phyloP scores from a whole-genome alignment of 1,140 invertebrate genomes.

The Anadara kagoshimensis region DNA sequence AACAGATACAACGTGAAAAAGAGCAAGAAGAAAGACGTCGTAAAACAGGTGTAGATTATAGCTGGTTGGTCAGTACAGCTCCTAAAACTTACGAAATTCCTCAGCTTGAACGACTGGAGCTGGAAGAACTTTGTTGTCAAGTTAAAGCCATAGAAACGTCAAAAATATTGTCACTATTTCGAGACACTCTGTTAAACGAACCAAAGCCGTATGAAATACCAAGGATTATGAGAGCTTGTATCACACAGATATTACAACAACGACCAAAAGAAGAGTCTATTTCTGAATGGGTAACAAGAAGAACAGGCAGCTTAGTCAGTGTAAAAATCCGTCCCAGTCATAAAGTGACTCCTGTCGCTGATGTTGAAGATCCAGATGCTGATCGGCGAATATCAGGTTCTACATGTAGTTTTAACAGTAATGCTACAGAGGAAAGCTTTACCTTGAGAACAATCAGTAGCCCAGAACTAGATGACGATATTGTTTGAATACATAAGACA shows the following conservation, averaged over 20 bases:
- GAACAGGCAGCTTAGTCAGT: slow-evolving; percentile 57
- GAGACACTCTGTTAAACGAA: slow-evolving; percentile 59
- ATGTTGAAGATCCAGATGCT: slow-evolving; percentile 1
- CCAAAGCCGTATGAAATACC: slow-evolving; percentile 56
- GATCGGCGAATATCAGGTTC: too few species aligned
- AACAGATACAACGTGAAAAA: slow-evolving; percentile 37
- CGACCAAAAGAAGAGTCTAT: slow-evolving; percentile 62
- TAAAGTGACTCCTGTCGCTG: slow-evolving; percentile 2
- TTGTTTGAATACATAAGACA: too few species aligned
- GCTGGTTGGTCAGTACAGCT: slow-evolving; percentile 61
- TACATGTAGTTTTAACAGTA: too few species aligned
- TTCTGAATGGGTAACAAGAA: slow-evolving; percentile 58
- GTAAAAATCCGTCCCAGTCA: slow-evolving; percentile 44
- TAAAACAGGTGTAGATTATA: slow-evolving; percentile 67
- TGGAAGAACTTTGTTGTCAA: slow-evolving; percentile 68
- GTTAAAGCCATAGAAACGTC: slow-evolving; percentile 61
- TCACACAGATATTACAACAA: slow-evolving; percentile 59
- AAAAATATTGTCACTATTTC: slow-evolving; percentile 62
- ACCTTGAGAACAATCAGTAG: too few species aligned
- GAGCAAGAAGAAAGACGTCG: slow-evolving; percentile 52
- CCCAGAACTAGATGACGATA: too few species aligned
- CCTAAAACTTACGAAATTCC: slow-evolving; percentile 63
- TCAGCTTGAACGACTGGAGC: slow-evolving; percentile 63
- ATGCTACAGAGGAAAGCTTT: too few species aligned
- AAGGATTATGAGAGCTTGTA: slow-evolving; percentile 60